Evolutionary conservation across 2,113 vertebrate genomes (phyloP), one percentile per base, ranked within the genome.

Genomic region (Pedetes capensis): DNA sequence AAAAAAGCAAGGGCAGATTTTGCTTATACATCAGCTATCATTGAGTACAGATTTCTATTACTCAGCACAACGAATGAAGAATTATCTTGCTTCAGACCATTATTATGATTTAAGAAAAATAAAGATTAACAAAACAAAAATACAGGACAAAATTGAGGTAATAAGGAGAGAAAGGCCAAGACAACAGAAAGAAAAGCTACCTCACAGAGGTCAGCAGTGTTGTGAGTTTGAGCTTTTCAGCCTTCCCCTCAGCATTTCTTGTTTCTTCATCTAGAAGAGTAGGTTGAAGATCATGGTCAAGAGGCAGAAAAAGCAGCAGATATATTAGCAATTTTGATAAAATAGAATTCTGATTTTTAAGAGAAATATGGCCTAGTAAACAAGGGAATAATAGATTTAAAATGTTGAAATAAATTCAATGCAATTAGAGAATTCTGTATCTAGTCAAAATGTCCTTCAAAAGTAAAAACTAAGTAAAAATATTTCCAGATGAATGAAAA

Each of bases 381-480:
- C 5, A 47, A 51, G 22, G 10, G 16, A 47, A 14, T 59, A 55
- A 53, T 1, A 69, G 17, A 9, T 92, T 27, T 51, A 49, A 80
- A 91, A 89, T n/a, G 1, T 32, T 66, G 20, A 57, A 68, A 68
- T 84, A n/a, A 32, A 72, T 34, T 72, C 16, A 32, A 5, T 22
- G 1, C 12, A 39, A 88, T 8, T 32, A 61, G 14, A 66, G 27
- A 74, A 34, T 76, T 57, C 20, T 55, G 69, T 23, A 91, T 32
- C 6, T 64, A 78, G 20, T 32, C 42, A 57, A 93, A 89, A 63
- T 44, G 85, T 32, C 13, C 17, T 57, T 72, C 29, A 64, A 82
- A 80, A 64, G 16, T 88, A 34, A 88, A 85, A 92, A 68, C 11
- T n/a, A 72, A 82, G 53, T n/a, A 85, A 86, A 96, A 82, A 57